Evolutionary conservation across 30 jellyfish, hydroid and myxozoan species (phyloP), one percentile per base, ranked within the genome.

Genomic region (Haliclystus octoradiatus): DNA sequence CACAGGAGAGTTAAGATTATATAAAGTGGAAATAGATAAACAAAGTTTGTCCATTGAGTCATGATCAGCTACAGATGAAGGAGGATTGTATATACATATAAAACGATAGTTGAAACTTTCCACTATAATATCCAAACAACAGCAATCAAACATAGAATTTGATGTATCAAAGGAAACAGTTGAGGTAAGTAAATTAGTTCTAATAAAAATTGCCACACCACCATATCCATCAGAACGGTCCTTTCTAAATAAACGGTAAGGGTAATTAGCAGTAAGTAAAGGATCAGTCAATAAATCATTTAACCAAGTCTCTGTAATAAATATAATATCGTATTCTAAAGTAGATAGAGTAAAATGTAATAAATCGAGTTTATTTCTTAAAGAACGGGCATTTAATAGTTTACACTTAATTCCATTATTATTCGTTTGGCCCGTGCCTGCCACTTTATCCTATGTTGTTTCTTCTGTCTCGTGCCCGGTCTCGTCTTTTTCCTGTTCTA

Each of bases 171-270:
- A n/a, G n/a, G n/a, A n/a, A n/a, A n/a, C n/a, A n/a, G n/a, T 28
- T 33, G 33, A 13, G 75, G 63, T 33, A 33, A 31, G 33, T 2
- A 32, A 32, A 23, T 33, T 65, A 30, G 23, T 65, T 33, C 35
- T 65, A 28, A 65, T 34, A 31, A 63, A 61, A 28, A 29, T 65
- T 33, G 35, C 32, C 26, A 65, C 75, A 2, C 75, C 75, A 31
- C 75, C 75, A 65, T 65, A 31, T 7, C 75, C 75, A 65, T 65
- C 78, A 5, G 27, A 28, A 3, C 78, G 25, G 70, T 68, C 78
- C 49, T 47, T 47, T 2, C 70, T 25, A 26, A 5, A 25, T 46
- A 68, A 49, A 15, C 49, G 28, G 47, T 68, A 68, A 34, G 30
- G 23, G 4, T 46, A 46, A 23, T 40, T 25, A 3, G 60, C 49